Evolutionary conservation across 2,797 vertebrate species (phyloP).

Genomic region (Sebastes alutus): DNA sequence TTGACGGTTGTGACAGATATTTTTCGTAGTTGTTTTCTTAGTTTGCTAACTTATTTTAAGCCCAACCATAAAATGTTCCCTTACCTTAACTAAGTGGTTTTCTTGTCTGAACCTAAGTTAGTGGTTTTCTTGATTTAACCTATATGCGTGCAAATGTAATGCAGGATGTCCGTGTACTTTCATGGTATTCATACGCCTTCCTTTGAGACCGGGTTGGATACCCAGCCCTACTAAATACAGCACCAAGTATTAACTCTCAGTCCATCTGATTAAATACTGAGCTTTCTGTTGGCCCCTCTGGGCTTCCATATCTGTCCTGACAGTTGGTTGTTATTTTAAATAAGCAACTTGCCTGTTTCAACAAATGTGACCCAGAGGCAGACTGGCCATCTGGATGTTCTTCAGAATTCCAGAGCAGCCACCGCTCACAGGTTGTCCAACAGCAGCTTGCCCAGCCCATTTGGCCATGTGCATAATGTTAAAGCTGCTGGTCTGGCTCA

Average conservation of each 20-base stretch:
- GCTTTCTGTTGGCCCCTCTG: background rate
- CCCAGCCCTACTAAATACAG: background rate
- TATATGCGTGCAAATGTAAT: no score
- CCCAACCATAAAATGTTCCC: no score
- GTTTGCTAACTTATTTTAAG: no score
- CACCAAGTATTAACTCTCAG: background rate
- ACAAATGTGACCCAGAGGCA: background rate
- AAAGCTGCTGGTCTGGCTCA: slow-evolving; percentile 18
- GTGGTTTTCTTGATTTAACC: no score
- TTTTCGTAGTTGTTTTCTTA: no score
- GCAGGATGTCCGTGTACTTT: no score
- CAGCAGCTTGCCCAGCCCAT: background rate
- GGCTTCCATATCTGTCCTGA: background rate
- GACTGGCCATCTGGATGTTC: slow-evolving; percentile 14
- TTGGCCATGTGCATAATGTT: background rate
- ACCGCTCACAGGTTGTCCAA: background rate
- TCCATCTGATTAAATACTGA: background rate
- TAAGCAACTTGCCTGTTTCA: slow-evolving; percentile 4
- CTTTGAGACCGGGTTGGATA: no score
- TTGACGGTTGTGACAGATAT: no score
- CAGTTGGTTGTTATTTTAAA: slow-evolving; percentile 6
- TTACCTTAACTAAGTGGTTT: no score
- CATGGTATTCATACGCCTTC: no score
- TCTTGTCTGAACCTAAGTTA: no score
- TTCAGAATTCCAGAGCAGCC: background rate